Percentiles rank a stretch among this genome's conserved stretches.
Conservation (phyloP, 53 echinoderm and acorn worm species). For the Glandiceps talaboti region DNA sequence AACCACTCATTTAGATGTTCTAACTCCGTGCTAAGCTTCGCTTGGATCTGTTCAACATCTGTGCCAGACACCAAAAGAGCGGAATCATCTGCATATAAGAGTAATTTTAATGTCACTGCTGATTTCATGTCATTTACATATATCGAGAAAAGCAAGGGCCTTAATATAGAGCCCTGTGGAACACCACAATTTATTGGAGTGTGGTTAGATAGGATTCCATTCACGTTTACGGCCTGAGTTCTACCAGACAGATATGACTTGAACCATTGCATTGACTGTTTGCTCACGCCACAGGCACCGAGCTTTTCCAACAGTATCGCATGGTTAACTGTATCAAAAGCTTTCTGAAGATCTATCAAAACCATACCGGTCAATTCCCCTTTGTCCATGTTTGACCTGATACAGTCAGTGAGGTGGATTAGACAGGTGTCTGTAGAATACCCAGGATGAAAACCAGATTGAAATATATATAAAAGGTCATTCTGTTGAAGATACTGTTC, state of each 20-base stretch:
- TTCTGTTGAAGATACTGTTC: neutral
- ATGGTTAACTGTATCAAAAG: neutral
- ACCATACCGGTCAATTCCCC: neutral
- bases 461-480: neutral
- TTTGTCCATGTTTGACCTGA: too few relatives aligned
- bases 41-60: neutral
- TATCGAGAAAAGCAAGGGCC: neutral
- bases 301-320: neutral
- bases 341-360: neutral
- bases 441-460: neutral
- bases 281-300: neutral
- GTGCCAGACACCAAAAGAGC: neutral
- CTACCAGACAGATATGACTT: neutral
- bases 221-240: too few relatives aligned
- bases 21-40: neutral
- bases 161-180: neutral
- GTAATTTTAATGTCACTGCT: neutral
- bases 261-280: neutral
- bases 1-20: neutral
- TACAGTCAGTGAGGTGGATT: neutral
- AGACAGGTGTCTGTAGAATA: neutral
- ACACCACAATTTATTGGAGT: neutral
- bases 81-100: neutral
- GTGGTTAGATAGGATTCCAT: neutral
- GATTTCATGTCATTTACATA: neutral